A percentile compares a stretch with the other conserved stretches of the same genome.
These are phyloP conservation scores for Diorhabda carinulata DNA, from an alignment of 1,140 invertebrate genomes.

Conservation along the genomic window DNA sequence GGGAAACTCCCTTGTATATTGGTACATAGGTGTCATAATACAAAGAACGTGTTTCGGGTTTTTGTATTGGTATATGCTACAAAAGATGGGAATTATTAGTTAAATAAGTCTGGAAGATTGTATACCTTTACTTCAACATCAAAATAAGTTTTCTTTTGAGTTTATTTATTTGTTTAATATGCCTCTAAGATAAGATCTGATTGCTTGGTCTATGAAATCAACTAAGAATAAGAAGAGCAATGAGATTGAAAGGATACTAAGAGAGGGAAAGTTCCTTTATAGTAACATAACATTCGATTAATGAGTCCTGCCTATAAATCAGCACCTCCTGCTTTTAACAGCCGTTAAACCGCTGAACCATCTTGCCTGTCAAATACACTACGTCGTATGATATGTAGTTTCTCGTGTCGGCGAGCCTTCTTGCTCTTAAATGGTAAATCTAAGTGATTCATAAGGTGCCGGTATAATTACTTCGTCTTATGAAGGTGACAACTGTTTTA, in stretches of 20 bases:
- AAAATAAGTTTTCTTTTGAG: too few relatives aligned
- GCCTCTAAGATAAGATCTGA: too few relatives aligned
- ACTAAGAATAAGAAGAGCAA: conserved; percentile 12
- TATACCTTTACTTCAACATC: too few relatives aligned
- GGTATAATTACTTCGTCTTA: neutral
- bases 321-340: conserved; percentile 17
- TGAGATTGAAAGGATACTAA: neutral
- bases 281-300: conserved; percentile 12
- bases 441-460: neutral
- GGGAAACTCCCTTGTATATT: neutral
- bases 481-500: neutral
- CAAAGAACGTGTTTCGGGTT: conserved; percentile 1
- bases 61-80: neutral
- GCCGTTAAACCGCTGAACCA: conserved; percentile 16
- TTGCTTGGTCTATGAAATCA: neutral
- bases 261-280: conserved; percentile 5
- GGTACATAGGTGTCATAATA: conserved; percentile 6
- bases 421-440: conserved; percentile 3
- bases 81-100: neutral
- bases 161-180: too few relatives aligned
- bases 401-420: conserved; percentile 12
- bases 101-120: too few relatives aligned
- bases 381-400: conserved; percentile 18
- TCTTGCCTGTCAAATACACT: conserved; percentile 18
- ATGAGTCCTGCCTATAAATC: conserved; percentile 20